These are phyloP conservation scores for Ophion obscuratus DNA, from an alignment of 2,888 invertebrate genomes.

Conservation along the genomic window DNA sequence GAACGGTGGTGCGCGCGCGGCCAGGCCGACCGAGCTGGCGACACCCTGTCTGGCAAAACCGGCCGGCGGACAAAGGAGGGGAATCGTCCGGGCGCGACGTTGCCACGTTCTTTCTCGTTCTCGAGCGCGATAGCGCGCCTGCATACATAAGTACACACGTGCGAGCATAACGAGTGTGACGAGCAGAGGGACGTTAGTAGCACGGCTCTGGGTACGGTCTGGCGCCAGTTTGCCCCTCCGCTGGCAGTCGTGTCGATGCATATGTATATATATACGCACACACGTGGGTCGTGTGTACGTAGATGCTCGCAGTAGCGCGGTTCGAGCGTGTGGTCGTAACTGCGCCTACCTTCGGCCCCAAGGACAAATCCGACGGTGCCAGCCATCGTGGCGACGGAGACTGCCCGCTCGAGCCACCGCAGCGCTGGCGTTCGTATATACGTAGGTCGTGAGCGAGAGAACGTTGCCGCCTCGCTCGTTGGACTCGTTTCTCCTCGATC, in stretches of 20 bases:
- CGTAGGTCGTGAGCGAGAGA: constrained; percentile 58
- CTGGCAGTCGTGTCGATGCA: neutral
- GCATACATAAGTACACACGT: neutral
- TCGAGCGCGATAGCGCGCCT: constrained; percentile 30
- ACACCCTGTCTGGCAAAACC: constrained; percentile 97
- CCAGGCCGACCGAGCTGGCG: constrained; percentile 94
- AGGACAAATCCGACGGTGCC: constrained; percentile 83
- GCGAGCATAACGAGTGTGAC: neutral
- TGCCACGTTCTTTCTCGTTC: constrained; percentile 68
- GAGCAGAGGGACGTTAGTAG: neutral
- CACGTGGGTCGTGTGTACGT: neutral
- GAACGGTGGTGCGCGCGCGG: constrained; percentile 79
- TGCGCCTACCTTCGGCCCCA: constrained; percentile 77
- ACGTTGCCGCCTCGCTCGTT: constrained; percentile 42
- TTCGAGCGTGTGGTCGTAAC: constrained; percentile 31
- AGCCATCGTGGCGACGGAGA: constrained; percentile 82
- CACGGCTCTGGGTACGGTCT: neutral
- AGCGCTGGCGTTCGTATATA: constrained; percentile 20
- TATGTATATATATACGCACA: neutral
- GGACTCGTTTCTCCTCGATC: constrained; percentile 63
- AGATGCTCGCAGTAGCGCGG: constrained; percentile 10
- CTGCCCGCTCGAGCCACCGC: constrained; percentile 64
- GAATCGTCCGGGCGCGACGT: constrained; percentile 72
- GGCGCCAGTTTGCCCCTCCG: neutral
- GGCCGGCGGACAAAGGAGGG: constrained; percentile 85